Conservation (phyloP, 1,140 invertebrate species). For the Tenebrio molitor region DNA sequence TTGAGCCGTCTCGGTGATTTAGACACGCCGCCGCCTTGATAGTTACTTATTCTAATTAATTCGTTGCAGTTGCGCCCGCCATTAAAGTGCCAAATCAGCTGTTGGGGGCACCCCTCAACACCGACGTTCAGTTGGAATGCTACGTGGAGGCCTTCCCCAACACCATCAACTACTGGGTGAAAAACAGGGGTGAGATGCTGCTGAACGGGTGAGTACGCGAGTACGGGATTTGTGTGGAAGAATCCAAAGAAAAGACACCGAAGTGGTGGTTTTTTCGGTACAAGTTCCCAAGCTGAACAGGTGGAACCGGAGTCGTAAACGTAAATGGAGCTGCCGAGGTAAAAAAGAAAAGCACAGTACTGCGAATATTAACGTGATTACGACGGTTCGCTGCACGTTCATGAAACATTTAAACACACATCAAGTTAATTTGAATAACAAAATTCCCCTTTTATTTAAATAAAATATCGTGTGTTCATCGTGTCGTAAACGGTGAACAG, state of each 20-base stretch:
- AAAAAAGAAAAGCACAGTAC: too few relatives aligned
- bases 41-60: conserved; percentile 23
- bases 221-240: too few relatives aligned
- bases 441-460: background rate
- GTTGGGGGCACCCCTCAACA: conserved; percentile 83
- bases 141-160: conserved; percentile 87
- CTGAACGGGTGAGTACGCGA: conserved; percentile 78
- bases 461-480: background rate
- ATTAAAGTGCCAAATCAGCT: conserved; percentile 88
- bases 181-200: conserved; percentile 82
- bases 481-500: background rate
- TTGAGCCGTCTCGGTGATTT: too few relatives aligned
- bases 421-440: conserved; percentile 2
- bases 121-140: conserved; percentile 85
- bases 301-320: too few relatives aligned
- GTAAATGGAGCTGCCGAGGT: too few relatives aligned
- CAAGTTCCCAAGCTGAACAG: too few relatives aligned
- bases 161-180: conserved; percentile 88
- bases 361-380: conserved; percentile 30
- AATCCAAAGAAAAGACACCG: too few relatives aligned
- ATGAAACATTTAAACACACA: conserved; percentile 1
- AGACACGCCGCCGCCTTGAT: too few relatives aligned
- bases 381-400: conserved; percentile 4
- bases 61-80: conserved; percentile 79
- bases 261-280: background rate